Base-by-base conservation (phyloP, 1,140 invertebrate genomes). In the Hylaeus anthracinus region DNA sequence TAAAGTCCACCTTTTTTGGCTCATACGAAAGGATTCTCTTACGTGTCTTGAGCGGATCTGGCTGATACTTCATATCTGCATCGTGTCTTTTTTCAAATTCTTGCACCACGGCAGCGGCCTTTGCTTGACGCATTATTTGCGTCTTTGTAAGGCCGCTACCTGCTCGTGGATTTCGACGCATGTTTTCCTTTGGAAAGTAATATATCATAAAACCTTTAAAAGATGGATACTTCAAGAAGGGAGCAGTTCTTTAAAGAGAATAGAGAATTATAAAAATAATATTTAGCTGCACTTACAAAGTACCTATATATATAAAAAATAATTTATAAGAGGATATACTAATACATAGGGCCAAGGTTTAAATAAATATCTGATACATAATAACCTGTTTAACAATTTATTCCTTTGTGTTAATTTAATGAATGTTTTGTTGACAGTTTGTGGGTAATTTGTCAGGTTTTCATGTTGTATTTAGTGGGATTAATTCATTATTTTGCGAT, bases 1-100 rank as follows among this genome's bases (percentile, higher is more conserved):
- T 69, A 39, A 91, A 91, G 0, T 90, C 86, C 0, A 91, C 64
- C 41, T 73, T 90, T 12, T 83, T 89, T 4, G 90, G 89, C 3
- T 83, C 75, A n/a, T 2, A 85, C 66, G 1, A 39, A 9, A 43
- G 3, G 1, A 12, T 0, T 53, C 51, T 48, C 9, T 15, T 72
- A 3, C 41, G 81, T 8, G 39, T 56, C 45, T 37, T 65, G 1
- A 51, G 41, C 15, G 75, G 5, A 2, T 72, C 77, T 39, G 12
- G 5, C 26, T 60, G 66, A 0, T 26, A n/a, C 2, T 41, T 76
- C 0, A 1, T 1, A 14, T 37, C 1, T 12, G 41, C 4, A 37
- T 58, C 48, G 6, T 76, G 14, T 1, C 51, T 79, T 9, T 64
- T 2, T 55, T 78, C 72, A 1, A 37, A 14, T 12, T 84, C 81